phyloP scores from a whole-genome alignment of 2,797 vertebrate genomes.

The Rhinichthys osculus region DNA sequence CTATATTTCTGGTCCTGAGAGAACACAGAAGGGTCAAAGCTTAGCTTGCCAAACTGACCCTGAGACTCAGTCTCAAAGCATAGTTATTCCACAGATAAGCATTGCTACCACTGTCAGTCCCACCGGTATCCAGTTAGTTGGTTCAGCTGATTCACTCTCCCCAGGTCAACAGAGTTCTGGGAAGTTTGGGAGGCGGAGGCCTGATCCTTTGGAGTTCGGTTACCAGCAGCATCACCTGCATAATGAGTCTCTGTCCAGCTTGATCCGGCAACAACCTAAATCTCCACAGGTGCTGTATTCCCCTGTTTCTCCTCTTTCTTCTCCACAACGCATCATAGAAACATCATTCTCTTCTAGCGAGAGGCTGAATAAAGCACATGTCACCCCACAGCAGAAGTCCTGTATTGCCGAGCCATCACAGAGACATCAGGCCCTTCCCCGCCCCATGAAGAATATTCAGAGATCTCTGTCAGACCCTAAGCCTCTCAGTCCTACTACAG shows the following conservation, averaged over 20 bases:
- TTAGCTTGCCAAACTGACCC: conserved; percentile 96
- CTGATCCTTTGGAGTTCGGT: conserved; percentile 95
- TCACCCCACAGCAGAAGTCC: conserved; percentile 95
- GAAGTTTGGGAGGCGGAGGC: conserved; percentile 92
- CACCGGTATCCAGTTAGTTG: conserved; percentile 84
- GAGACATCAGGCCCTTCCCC: conserved; percentile 90
- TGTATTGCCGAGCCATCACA: conserved; percentile 88
- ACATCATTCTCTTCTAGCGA: conserved; percentile 91
- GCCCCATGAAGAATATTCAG: conserved; percentile 96
- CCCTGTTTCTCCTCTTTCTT: conserved; percentile 94
- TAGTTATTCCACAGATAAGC: conserved; percentile 89
- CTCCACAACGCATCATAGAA: conserved; percentile 92
- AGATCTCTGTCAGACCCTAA: conserved; percentile 98
- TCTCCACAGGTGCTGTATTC: conserved; percentile 98
- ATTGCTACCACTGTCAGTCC: conserved; percentile 90
- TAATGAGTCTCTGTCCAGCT: conserved; percentile 90
- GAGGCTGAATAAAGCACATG: conserved; percentile 95
- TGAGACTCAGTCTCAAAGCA: conserved; percentile 87
- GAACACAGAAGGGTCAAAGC: conserved; percentile 93
- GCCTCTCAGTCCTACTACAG: conserved; percentile 94
- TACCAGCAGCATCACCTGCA: conserved; percentile 93
- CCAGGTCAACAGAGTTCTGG: conserved; percentile 83
- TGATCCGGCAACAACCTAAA: conserved; percentile 93
- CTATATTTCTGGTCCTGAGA: conserved; percentile 97
- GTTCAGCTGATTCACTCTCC: conserved; percentile 81